These are phyloP conservation scores for Arion vulgaris DNA, from an alignment of 1,140 invertebrate species.

Conservation along the genomic window DNA sequence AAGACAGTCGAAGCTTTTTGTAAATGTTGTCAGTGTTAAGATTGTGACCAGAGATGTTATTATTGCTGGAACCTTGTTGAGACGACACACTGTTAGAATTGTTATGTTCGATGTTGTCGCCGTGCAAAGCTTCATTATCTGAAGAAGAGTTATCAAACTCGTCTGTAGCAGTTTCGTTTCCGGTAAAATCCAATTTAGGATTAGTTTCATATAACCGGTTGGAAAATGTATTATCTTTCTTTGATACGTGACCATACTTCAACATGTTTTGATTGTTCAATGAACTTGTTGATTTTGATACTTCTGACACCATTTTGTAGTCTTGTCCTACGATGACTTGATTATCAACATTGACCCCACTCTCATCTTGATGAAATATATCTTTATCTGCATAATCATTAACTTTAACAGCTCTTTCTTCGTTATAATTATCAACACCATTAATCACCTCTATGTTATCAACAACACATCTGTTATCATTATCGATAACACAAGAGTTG, in stretches of 20 bases:
- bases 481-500: neutral
- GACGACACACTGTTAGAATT: neutral
- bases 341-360: neutral
- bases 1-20: slow-evolving; percentile 23
- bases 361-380: neutral
- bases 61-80: neutral
- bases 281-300: neutral
- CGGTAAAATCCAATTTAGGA: too few relatives aligned
- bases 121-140: too few relatives aligned
- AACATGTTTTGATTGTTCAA: neutral
- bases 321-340: neutral
- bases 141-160: too few relatives aligned
- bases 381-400: neutral
- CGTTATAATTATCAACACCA: neutral
- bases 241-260: neutral
- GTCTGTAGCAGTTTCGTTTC: neutral
- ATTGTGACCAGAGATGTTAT: neutral
- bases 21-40: neutral
- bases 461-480: neutral
- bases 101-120: too few relatives aligned
- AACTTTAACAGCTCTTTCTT: neutral
- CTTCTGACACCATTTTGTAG: neutral
- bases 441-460: neutral
- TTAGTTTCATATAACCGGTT: neutral
- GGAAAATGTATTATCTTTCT: neutral